Evolutionary conservation across 1,140 invertebrate genomes (phyloP).

Genomic region (fruit fly (Drosophila melanogaster)): DNA sequence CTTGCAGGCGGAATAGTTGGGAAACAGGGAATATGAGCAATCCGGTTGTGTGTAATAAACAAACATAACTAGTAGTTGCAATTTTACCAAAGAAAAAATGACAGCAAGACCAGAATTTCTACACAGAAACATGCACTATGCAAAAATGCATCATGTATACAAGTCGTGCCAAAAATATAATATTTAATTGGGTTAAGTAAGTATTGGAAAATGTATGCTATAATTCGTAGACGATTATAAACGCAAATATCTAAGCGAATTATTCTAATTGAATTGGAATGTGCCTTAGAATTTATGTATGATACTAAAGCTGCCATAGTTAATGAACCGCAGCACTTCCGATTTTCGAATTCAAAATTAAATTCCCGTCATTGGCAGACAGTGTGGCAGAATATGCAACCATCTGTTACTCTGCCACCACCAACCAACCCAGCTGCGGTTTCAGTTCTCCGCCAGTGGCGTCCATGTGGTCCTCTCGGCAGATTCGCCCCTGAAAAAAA

Average conservation of each 20-base stretch:
- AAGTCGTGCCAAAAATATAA: too few species aligned
- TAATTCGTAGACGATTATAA: too few species aligned
- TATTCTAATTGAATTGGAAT: not conserved
- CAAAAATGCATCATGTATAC: not conserved
- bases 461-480: constrained; percentile 29
- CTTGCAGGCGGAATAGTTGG: constrained; percentile 4
- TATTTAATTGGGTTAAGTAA: too few species aligned
- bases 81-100: not conserved
- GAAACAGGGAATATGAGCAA: constrained; percentile 19
- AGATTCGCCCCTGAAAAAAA: not conserved
- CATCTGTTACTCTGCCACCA: constrained; percentile 16
- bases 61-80: constrained; percentile 23
- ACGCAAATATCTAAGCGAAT: too few species aligned
- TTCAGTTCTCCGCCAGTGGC: constrained; percentile 7
- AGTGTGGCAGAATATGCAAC: constrained; percentile 3
- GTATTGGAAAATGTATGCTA: too few species aligned
- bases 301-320: not conserved
- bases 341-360: constrained; percentile 5
- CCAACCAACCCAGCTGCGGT: constrained; percentile 1
- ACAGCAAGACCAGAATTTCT: not conserved
- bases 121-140: not conserved
- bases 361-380: constrained; percentile 2
- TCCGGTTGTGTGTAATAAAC: constrained; percentile 7
- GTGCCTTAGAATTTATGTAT: not conserved
- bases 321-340: constrained; percentile 7